These are phyloP conservation scores for Nymphalis polychloros DNA, from an alignment of 2,888 invertebrate species.

Conservation along the genomic window DNA sequence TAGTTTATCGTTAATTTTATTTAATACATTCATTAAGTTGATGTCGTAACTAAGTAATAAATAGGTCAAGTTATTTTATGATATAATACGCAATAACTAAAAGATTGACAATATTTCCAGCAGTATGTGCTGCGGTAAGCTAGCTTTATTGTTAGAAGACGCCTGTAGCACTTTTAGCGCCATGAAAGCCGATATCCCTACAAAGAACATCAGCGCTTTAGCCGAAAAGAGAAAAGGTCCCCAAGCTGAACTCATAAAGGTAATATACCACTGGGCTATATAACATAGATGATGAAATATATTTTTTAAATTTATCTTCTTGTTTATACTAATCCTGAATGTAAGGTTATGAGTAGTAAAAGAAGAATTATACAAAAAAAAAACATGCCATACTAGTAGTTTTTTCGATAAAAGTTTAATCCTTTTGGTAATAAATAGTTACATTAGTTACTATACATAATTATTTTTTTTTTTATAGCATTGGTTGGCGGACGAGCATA, in stretches of 20 bases:
- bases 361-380: background rate
- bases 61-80: too few relatives aligned
- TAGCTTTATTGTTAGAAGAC: slow-evolving; percentile 36
- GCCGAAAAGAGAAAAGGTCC: slow-evolving; percentile 32
- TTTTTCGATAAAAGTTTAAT: too few relatives aligned
- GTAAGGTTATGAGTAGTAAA: background rate
- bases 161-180: slow-evolving; percentile 45
- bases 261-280: slow-evolving; percentile 4
- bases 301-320: background rate
- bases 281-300: background rate
- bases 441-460: too few relatives aligned
- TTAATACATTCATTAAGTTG: too few relatives aligned
- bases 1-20: too few relatives aligned
- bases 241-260: slow-evolving; percentile 26
- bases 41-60: too few relatives aligned
- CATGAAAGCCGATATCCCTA: slow-evolving; percentile 44
- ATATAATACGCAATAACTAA: background rate
- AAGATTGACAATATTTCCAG: slow-evolving; percentile 11
- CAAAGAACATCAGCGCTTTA: slow-evolving; percentile 37
- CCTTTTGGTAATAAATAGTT: too few relatives aligned
- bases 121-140: slow-evolving; percentile 19
- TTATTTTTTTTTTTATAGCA: too few relatives aligned
- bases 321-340: background rate
- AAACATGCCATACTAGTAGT: too few relatives aligned
- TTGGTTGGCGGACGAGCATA: too few relatives aligned